These are phyloP conservation scores for Biston betularia DNA, from an alignment of 2,888 invertebrate genomes.

Conservation along the genomic window DNA sequence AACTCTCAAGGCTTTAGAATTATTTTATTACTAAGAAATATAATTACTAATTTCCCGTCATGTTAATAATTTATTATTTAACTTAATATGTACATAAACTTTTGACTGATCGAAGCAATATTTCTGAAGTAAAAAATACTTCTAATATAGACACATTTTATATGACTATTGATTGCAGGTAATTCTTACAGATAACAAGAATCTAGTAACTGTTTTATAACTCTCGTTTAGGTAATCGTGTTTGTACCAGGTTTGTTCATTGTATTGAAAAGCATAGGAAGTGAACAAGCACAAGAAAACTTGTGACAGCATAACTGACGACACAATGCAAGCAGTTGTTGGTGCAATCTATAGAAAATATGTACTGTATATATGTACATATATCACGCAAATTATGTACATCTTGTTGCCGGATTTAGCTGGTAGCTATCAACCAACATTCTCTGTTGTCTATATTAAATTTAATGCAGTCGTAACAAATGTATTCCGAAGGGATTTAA, in stretches of 20 bases:
- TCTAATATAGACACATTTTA: too few relatives aligned
- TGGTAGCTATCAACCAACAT: too few relatives aligned
- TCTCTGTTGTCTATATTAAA: not conserved
- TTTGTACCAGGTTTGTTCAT: not conserved
- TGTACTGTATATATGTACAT: not conserved
- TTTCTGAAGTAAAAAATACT: too few relatives aligned
- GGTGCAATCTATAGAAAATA: not conserved
- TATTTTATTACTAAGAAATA: not conserved
- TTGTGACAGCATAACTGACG: conserved; percentile 2
- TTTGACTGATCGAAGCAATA: too few relatives aligned
- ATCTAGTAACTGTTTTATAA: not conserved
- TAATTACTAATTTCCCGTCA: conserved; percentile 3
- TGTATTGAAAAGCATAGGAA: conserved; percentile 1
- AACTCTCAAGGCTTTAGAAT: not conserved
- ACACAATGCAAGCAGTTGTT: not conserved
- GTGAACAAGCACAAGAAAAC: not conserved
- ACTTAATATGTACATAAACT: not conserved
- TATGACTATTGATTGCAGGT: not conserved
- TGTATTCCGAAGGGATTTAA: not conserved
- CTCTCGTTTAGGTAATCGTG: not conserved
- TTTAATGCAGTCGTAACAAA: not conserved
- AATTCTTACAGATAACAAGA: not conserved
- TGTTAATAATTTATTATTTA: conserved; percentile 5
- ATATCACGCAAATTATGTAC: not conserved
- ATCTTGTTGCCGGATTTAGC: not conserved